Percentiles rank a stretch among this genome's conserved stretches.
phyloP scores from a whole-genome alignment of 2,113 vertebrate genomes.

The Cebidichthys violaceus region DNA sequence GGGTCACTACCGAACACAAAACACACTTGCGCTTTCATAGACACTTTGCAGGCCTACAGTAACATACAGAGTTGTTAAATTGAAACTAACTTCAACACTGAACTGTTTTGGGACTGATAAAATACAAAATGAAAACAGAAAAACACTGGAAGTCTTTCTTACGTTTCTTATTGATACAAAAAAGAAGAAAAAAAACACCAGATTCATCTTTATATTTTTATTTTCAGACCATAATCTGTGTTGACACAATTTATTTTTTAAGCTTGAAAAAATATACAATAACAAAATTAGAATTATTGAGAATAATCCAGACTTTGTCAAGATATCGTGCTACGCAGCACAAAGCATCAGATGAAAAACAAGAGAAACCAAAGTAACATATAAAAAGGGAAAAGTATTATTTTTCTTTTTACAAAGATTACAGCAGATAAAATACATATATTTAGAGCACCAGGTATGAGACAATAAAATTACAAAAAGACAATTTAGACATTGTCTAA shows the following conservation, averaged over 20 bases:
- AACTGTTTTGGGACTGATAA: not conserved
- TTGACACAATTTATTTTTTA: constrained; percentile 33
- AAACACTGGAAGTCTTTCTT: not conserved
- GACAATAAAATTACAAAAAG: constrained; percentile 57
- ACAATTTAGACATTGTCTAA: constrained; percentile 45
- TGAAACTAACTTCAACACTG: not conserved
- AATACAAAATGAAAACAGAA: not conserved
- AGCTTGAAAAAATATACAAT: constrained; percentile 65
- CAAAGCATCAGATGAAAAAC: constrained; percentile 51
- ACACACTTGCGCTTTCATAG: not conserved
- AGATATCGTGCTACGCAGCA: constrained; percentile 25
- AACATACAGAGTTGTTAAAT: not conserved
- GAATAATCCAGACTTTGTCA: constrained; percentile 42
- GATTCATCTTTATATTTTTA: constrained; percentile 44
- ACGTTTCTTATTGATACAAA: not conserved
- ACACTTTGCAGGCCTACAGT: not conserved
- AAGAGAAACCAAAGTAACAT: constrained; percentile 55
- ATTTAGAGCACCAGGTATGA: constrained; percentile 40
- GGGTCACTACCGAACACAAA: constrained; percentile 25
- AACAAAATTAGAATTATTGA: constrained; percentile 32
- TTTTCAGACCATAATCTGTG: constrained; percentile 41
- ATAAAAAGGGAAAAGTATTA: constrained; percentile 69
- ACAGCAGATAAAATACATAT: constrained; percentile 69
- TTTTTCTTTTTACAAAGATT: constrained; percentile 76
- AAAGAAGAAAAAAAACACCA: not conserved